Base-by-base conservation (phyloP, 2,113 vertebrate genomes). In the Notechis scutatus region DNA sequence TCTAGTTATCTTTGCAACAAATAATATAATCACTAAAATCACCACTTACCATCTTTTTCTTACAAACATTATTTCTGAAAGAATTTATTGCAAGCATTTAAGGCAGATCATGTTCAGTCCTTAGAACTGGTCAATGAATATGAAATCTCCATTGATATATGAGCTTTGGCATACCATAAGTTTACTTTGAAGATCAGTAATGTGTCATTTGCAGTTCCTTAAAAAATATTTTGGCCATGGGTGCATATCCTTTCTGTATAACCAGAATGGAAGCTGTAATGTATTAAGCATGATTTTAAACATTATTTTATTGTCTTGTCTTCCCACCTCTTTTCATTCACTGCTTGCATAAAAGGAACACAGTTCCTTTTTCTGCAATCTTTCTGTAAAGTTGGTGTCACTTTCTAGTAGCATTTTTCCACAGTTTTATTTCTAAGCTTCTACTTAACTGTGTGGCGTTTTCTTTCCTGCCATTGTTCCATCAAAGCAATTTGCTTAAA, bases 1-100 rank as follows among this genome's bases (percentile, higher is more conserved):
- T 94, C 89, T 87, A 95, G 93, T 93, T 93, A 89, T 94, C 91
- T 90, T 50, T 93, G 85, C 42, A 88, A 74, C 55, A 56, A 92
- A 26, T 39, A 29, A 92, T 88, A 47, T 88, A 92, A 81, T 86
- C 12, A 42, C 26, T 92, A 86, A 61, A 90, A 57, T 23, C 4
- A 50, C 21, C 4, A 50, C 2, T 61, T 47, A 52, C 50, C 3
- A 90, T 90, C 2, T 23, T 81, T 88, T 50, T 23, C 20, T 50
- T 55, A 26, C 57, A 85, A 91, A 85, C 52, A 85, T 8, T 21
- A 88, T 42, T 88, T 74, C 59, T 88, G 86, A 50, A 93, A 90
- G 10, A 54, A 20, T 42, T 89, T 26, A 85, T 92, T 85, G 54
- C 47, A 85, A 18, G 5, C 15, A 11, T 42, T 23, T 85, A 85